phyloP scores from a whole-genome alignment of 2,888 invertebrate genomes.

The Seira sanloemensis region DNA sequence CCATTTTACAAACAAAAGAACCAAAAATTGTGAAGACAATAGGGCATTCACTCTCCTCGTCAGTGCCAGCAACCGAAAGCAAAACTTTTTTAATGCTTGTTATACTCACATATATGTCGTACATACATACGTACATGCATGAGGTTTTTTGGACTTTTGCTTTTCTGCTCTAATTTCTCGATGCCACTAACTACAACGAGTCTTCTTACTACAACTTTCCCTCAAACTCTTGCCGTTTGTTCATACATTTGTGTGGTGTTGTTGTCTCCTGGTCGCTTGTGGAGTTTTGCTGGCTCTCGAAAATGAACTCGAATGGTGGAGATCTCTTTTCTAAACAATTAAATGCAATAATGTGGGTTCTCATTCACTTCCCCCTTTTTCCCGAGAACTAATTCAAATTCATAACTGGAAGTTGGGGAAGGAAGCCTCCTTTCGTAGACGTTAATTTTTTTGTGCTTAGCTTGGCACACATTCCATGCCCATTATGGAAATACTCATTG shows the following conservation, averaged over 20 bases:
- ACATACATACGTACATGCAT: no score
- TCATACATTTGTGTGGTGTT: not conserved
- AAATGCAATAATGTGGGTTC: not conserved
- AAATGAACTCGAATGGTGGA: slow-evolving; percentile 1
- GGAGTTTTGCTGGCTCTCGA: slow-evolving; percentile 11
- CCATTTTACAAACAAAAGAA: slow-evolving; percentile 1
- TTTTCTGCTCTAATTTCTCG: not conserved
- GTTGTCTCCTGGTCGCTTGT: not conserved
- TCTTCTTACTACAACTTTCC: no score
- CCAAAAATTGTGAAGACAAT: slow-evolving; percentile 1
- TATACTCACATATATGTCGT: no score
- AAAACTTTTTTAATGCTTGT: no score
- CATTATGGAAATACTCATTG: slow-evolving; percentile 10
- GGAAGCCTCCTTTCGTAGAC: not conserved
- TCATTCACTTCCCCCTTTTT: not conserved
- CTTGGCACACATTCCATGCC: not conserved
- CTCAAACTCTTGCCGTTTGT: not conserved
- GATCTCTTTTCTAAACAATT: not conserved
- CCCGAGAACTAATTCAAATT: slow-evolving; percentile 35
- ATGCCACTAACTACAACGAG: no score
- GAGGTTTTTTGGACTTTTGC: not conserved
- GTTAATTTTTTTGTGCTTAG: not conserved
- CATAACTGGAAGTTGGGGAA: slow-evolving; percentile 29
- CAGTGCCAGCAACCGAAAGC: not conserved
- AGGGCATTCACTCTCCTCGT: not conserved